Percentiles rank a stretch among this genome's conserved stretches.
These are phyloP conservation scores for Charadrius vociferus DNA, from an alignment of 2,113 vertebrate genomes.

Conservation along the genomic window DNA sequence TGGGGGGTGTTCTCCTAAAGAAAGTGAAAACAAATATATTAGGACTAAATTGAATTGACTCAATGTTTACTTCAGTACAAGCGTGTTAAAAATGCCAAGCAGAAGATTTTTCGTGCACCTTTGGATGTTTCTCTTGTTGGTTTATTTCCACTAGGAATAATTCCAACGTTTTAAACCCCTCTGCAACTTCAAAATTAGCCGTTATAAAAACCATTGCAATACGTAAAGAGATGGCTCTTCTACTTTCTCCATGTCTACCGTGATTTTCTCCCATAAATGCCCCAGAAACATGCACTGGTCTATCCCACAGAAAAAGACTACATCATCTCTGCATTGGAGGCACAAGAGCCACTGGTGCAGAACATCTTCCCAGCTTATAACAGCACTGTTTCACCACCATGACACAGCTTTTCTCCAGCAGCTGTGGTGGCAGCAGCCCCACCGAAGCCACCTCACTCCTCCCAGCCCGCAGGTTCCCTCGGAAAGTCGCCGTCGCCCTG, in stretches of 20 bases:
- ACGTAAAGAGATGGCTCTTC: neutral
- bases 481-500: neutral
- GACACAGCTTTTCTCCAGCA: neutral
- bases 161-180: neutral
- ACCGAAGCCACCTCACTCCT: accelerated
- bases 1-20: constrained; percentile 11
- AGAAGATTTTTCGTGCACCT: neutral
- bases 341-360: accelerated
- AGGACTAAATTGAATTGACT: neutral
- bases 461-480: accelerated
- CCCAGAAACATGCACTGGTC: neutral
- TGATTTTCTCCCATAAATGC: neutral
- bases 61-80: neutral
- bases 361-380: neutral
- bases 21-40: constrained; percentile 23
- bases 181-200: neutral
- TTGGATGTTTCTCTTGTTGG: neutral
- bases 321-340: neutral
- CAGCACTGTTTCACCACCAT: neutral
- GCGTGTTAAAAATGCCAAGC: neutral
- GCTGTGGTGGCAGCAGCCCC: neutral
- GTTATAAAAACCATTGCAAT: neutral
- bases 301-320: neutral
- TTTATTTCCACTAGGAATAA: neutral
- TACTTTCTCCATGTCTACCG: neutral